phyloP scores from a whole-genome alignment of 2,797 vertebrate species.

The Sternarchorhynchus goeldii region DNA sequence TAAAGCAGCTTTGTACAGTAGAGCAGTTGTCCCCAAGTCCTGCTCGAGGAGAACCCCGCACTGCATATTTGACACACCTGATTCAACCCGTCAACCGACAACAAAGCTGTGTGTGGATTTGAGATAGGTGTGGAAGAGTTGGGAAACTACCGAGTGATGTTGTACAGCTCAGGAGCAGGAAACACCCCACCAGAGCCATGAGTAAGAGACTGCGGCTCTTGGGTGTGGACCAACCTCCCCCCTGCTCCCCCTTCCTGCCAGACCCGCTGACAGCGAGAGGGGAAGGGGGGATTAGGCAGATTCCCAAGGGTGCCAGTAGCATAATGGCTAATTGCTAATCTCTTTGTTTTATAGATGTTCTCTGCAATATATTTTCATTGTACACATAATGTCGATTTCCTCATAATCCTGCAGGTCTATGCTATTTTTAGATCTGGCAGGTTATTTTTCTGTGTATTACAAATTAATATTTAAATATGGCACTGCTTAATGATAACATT shows the following conservation, averaged over 20 bases:
- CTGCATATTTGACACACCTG: too few relatives aligned
- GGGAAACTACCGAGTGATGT: too few relatives aligned
- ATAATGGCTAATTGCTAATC: conserved; percentile 9
- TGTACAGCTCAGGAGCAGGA: too few relatives aligned
- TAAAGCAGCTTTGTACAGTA: not conserved
- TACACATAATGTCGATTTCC: not conserved
- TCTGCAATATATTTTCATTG: not conserved
- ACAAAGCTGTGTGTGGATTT: too few relatives aligned
- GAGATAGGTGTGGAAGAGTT: too few relatives aligned
- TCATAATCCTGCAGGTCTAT: not conserved
- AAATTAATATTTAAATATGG: not conserved
- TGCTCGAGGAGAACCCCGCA: too few relatives aligned
- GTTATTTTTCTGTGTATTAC: not conserved
- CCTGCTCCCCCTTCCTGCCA: conserved; percentile 33
- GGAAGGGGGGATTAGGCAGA: conserved; percentile 30
- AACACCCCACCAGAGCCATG: not conserved
- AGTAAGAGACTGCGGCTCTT: not conserved
- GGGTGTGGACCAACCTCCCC: not conserved
- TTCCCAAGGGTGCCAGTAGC: conserved; percentile 35
- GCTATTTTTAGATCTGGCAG: not conserved
- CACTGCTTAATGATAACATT: not conserved
- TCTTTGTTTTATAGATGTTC: conserved; percentile 26
- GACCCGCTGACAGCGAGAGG: not conserved
- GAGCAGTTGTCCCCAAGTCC: too few relatives aligned
- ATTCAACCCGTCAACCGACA: too few relatives aligned